phyloP scores from a whole-genome alignment of 1,140 invertebrate genomes.

The Penaeus japonicus region DNA sequence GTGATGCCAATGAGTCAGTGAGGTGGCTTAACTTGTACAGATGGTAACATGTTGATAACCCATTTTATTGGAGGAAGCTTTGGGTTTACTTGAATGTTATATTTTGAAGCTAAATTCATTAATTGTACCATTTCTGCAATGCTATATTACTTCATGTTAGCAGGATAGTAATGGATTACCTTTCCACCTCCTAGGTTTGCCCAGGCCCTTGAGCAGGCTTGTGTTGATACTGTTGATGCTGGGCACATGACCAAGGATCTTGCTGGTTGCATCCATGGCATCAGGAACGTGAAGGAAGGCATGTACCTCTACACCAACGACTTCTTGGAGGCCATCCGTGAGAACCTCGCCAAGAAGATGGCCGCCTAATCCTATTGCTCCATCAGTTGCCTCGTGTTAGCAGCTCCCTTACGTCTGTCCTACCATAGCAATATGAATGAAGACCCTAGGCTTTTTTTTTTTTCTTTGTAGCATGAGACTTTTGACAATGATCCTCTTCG shows the following conservation, averaged over 20 bases:
- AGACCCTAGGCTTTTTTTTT: too few relatives aligned
- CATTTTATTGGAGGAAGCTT: too few relatives aligned
- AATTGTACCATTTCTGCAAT: too few relatives aligned
- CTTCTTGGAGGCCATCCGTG: constrained; percentile 94
- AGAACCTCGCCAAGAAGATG: constrained; percentile 84
- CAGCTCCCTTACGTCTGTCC: too few relatives aligned
- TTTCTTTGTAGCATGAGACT: too few relatives aligned
- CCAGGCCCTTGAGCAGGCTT: constrained; percentile 73
- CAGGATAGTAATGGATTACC: neutral
- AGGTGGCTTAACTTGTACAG: neutral
- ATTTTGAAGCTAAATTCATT: too few relatives aligned
- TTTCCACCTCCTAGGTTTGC: constrained; percentile 65
- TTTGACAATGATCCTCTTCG: too few relatives aligned
- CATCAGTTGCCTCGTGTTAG: too few relatives aligned
- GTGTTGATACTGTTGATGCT: constrained; percentile 84
- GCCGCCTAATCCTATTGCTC: neutral
- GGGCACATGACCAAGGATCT: constrained; percentile 94
- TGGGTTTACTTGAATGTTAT: too few relatives aligned
- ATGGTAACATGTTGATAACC: too few relatives aligned
- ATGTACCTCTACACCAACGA: constrained; percentile 98
- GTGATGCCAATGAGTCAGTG: neutral
- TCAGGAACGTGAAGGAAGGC: constrained; percentile 75
- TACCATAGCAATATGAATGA: too few relatives aligned
- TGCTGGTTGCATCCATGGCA: constrained; percentile 85
- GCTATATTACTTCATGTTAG: neutral